phyloP scores from a whole-genome alignment of 2,888 invertebrate species.

The Ashinkailepas kermadecensis region DNA sequence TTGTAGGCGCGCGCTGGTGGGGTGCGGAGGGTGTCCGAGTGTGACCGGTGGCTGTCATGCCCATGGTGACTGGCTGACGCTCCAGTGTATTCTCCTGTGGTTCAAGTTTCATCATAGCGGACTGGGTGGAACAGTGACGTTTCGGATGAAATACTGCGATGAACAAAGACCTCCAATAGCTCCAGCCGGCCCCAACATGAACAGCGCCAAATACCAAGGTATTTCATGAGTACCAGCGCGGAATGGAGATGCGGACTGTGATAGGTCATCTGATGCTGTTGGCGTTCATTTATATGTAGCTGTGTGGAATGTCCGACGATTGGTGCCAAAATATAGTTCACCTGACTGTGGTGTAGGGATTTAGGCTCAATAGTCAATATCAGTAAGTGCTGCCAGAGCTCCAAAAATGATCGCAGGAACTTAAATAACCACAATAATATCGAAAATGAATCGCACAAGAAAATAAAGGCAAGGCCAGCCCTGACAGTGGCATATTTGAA shows the following conservation, averaged over 20 bases:
- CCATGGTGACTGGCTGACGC: background rate
- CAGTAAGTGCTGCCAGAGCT: too few species aligned
- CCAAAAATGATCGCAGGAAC: too few species aligned
- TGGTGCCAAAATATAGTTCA: too few species aligned
- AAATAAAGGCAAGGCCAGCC: too few species aligned
- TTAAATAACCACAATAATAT: too few species aligned
- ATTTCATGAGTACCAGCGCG: background rate
- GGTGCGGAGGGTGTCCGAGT: background rate
- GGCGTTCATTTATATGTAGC: background rate
- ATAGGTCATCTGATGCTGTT: background rate
- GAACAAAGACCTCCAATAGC: background rate
- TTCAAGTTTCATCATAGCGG: background rate
- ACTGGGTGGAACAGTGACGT: background rate
- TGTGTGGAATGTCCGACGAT: background rate
- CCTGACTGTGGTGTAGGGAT: too few species aligned
- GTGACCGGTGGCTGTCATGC: background rate
- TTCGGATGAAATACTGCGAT: background rate
- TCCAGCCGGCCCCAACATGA: background rate
- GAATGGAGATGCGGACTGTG: background rate
- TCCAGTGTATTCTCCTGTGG: background rate
- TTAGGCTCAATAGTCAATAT: too few species aligned
- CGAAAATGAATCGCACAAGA: too few species aligned
- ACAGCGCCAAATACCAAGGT: background rate
- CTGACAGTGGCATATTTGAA: too few species aligned
- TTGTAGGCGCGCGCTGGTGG: background rate